phyloP scores from a whole-genome alignment of 2,888 invertebrate species.

The Gonocerus acuteangulatus region DNA sequence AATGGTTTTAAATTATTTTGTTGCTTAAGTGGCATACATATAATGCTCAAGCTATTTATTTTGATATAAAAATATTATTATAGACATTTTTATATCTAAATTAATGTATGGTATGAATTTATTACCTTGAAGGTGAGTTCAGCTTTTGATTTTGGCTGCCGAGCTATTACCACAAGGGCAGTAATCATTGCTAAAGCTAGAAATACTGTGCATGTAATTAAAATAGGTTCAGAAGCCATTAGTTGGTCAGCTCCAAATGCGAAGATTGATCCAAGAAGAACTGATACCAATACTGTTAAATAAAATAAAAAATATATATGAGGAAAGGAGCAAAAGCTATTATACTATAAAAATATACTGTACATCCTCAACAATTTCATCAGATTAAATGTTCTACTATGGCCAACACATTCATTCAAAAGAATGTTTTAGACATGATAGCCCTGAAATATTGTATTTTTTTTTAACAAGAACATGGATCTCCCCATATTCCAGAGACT shows the following conservation, averaged over 20 bases:
- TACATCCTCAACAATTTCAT: too few relatives aligned
- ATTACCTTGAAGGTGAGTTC: slow-evolving; percentile 64
- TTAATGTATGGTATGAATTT: too few relatives aligned
- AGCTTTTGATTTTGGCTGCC: slow-evolving; percentile 56
- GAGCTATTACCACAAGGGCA: slow-evolving; percentile 21
- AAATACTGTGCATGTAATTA: background rate
- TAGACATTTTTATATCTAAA: too few relatives aligned
- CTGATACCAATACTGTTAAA: slow-evolving; percentile 24
- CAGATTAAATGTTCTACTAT: background rate
- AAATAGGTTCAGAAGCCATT: slow-evolving; percentile 15
- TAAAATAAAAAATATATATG: slow-evolving; percentile 8
- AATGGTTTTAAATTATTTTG: too few relatives aligned
- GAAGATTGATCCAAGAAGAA: slow-evolving; percentile 26
- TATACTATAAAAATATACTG: background rate
- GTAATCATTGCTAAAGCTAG: background rate
- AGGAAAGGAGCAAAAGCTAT: background rate
- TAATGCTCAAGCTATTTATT: too few relatives aligned
- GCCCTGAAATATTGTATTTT: too few relatives aligned
- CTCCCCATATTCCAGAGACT: too few relatives aligned
- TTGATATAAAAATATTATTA: too few relatives aligned
- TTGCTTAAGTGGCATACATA: too few relatives aligned
- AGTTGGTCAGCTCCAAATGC: slow-evolving; percentile 27
- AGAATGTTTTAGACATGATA: too few relatives aligned
- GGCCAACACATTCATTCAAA: background rate
- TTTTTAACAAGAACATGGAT: too few relatives aligned